A percentile compares a stretch with the other conserved stretches of the same genome.
Conservation (phyloP, 2,888 invertebrate species). For the Protodeltote pygarga region DNA sequence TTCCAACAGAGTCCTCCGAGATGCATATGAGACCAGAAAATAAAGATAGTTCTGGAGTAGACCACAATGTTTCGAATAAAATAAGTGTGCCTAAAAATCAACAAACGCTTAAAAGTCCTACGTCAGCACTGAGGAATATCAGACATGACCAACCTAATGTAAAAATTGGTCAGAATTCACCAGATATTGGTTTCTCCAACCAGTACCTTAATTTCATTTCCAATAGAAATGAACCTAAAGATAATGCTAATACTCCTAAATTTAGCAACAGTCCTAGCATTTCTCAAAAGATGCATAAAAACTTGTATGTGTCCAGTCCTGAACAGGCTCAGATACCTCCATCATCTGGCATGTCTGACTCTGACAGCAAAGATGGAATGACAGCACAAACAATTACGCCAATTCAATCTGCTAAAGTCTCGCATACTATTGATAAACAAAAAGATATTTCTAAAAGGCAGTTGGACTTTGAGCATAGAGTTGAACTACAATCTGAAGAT, state of each 20-base stretch:
- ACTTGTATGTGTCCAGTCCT: slow-evolving; percentile 83
- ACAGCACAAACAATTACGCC: slow-evolving; percentile 78
- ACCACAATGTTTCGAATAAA: slow-evolving; percentile 61
- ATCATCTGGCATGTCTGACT: slow-evolving; percentile 81
- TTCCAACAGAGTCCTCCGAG: slow-evolving; percentile 60
- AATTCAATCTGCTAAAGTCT: slow-evolving; percentile 79
- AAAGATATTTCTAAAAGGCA: slow-evolving; percentile 84
- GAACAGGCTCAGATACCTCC: slow-evolving; percentile 84
- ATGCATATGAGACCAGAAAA: slow-evolving; percentile 61
- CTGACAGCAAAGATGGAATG: slow-evolving; percentile 82
- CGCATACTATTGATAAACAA: slow-evolving; percentile 72
- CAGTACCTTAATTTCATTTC: slow-evolving; percentile 83
- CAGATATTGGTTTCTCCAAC: slow-evolving; percentile 82
- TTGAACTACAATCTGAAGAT: slow-evolving; percentile 81
- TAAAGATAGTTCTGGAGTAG: slow-evolving; percentile 54
- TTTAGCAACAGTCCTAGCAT: slow-evolving; percentile 83
- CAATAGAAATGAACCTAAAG: slow-evolving; percentile 84
- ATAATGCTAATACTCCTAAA: slow-evolving; percentile 85
- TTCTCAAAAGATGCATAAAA: slow-evolving; percentile 85
- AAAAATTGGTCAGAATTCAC: slow-evolving; percentile 75
- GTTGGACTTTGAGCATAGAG: slow-evolving; percentile 80
- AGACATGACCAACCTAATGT: slow-evolving; percentile 80
- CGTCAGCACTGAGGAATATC: slow-evolving; percentile 76
- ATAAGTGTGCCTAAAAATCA: slow-evolving; percentile 62
- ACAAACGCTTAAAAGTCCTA: slow-evolving; percentile 70